Evolutionary conservation across 2,113 vertebrate genomes (phyloP).

Genomic region (Melanerpes aurifrons): DNA sequence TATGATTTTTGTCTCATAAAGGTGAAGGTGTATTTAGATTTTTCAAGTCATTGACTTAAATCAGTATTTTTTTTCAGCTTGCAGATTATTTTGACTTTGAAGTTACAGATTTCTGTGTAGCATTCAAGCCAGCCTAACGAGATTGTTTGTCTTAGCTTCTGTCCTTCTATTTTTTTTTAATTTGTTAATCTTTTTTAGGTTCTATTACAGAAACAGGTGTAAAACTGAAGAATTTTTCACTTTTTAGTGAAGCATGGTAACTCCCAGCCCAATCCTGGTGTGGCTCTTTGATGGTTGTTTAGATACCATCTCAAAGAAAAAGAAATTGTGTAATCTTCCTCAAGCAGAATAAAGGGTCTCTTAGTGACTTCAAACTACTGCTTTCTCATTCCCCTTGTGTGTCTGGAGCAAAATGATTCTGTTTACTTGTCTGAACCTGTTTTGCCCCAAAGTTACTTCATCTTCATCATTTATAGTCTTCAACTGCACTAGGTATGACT

Average conservation of each 20-base stretch:
- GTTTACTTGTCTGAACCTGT: constrained; percentile 38
- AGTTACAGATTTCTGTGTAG: neutral
- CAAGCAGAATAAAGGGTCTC: constrained; percentile 9
- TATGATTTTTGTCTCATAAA: neutral
- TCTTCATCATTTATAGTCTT: neutral
- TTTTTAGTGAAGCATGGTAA: neutral
- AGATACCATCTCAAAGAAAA: neutral
- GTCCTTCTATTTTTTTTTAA: neutral
- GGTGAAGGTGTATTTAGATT: neutral
- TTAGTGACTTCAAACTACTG: neutral
- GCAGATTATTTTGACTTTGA: neutral
- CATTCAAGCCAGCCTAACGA: neutral
- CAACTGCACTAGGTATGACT: neutral
- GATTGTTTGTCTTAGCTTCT: neutral
- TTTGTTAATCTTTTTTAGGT: neutral
- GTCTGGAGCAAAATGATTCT: constrained; percentile 28
- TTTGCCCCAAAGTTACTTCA: constrained; percentile 3
- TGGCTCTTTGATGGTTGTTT: neutral
- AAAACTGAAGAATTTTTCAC: neutral
- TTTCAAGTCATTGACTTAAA: neutral
- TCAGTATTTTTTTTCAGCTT: neutral
- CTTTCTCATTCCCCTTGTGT: constrained; percentile 29
- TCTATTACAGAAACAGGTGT: neutral
- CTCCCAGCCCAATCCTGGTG: neutral
- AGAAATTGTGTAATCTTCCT: neutral